These are phyloP conservation scores for Sepioteuthis lessoniana DNA, from an alignment of 2,888 invertebrate genomes.

Conservation along the genomic window DNA sequence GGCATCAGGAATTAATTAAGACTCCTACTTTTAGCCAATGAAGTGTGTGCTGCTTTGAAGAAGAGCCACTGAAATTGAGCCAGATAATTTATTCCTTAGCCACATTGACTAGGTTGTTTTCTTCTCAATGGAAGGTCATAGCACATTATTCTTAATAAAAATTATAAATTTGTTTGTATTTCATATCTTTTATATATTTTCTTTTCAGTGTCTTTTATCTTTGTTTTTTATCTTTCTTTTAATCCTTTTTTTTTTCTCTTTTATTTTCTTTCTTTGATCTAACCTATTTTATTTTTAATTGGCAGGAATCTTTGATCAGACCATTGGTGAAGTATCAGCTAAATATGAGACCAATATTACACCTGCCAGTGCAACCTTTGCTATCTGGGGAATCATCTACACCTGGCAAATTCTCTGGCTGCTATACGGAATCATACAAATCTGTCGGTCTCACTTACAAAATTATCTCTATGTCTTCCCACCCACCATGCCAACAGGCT, in stretches of 20 bases:
- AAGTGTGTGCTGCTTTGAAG: too few species aligned
- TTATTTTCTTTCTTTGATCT: background rate
- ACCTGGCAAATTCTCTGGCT: conserved; percentile 66
- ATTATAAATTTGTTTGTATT: too few species aligned
- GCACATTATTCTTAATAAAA: too few species aligned
- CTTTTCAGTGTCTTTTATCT: too few species aligned
- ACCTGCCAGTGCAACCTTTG: conserved; percentile 67
- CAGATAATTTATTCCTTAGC: too few species aligned
- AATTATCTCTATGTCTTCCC: conserved; percentile 63
- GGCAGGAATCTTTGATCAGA: conserved; percentile 61
- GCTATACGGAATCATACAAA: conserved; percentile 61
- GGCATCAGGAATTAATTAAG: too few species aligned
- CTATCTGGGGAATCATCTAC: conserved; percentile 65
- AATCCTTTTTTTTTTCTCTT: background rate
- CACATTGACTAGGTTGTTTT: too few species aligned
- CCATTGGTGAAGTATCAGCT: conserved; percentile 61
- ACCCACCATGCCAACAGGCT: conserved; percentile 58
- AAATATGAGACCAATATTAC: conserved; percentile 62
- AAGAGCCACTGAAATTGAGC: too few species aligned
- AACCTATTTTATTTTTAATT: background rate
- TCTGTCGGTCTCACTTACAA: conserved; percentile 60
- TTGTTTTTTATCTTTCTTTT: background rate
- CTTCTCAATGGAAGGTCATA: too few species aligned
- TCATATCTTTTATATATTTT: too few species aligned
- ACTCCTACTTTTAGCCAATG: too few species aligned